Evolutionary conservation across 2,797 vertebrate species (phyloP), one percentile per base, ranked within the genome.

Genomic region (Gephyroberyx darwinii): DNA sequence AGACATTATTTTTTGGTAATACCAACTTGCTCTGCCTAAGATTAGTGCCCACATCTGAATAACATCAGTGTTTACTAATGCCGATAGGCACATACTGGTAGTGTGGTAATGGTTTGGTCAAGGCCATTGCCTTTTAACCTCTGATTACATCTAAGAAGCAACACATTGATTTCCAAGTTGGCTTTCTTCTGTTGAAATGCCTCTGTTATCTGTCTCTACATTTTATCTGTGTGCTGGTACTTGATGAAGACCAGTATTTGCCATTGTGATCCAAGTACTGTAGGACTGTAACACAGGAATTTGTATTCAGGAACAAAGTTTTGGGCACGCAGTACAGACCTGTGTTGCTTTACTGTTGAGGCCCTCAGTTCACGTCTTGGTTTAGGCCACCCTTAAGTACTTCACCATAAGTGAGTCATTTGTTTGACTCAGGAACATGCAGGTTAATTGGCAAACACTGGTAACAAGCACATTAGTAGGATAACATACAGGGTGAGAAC

Each of bases 61-160:
- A 55, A 37, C 5, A 4, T 35, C 37, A 6, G 22, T 58, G 39
- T 45, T 43, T 60, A 43, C 20, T 65, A 13, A 54, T 1, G 2
- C 9, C 8, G 20, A 20, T 58, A 58, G 12, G 8, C 5, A 37
- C 35, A 41, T 12, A 9, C 20, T 52, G 19, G 54, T 39, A 16
- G 66, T 59, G 53, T 13, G n/a, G 2, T 10, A 33, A 8, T 55
- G 13, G 68, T 60, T n/a, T 19, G 9, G 20, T 58, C 33, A 39
- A 22, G 12, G 19, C 19, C n/a, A 17, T 64, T 20, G 10, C 19
- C 30, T 57, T 48, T 56, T 10, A 22, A 54, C 51, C 9, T 48
- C 22, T 58, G 47, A 37, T 35, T 35, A n/a, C 6, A 50, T 35
- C 10, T 26, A 33, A 71, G 5, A 70, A 57, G n/a, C 35, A 65